A percentile compares a stretch with the other conserved stretches of the same genome.
Conservation (phyloP, 1,140 invertebrate species). For the Homarus americanus region DNA sequence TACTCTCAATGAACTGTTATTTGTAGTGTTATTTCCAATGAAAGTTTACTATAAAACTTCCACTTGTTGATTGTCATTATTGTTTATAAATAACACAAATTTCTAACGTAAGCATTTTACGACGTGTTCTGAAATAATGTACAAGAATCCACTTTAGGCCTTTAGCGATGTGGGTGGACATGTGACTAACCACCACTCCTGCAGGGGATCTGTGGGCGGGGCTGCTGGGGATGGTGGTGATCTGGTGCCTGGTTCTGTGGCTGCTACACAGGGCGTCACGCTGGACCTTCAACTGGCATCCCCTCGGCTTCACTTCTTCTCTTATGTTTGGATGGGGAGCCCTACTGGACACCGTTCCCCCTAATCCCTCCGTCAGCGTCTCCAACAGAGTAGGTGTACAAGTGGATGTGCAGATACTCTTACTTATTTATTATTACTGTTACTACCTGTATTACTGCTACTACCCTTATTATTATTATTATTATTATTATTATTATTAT, state of each 20-base stretch:
- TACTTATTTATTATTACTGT: no score
- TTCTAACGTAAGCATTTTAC: no score
- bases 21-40: no score
- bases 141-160: no score
- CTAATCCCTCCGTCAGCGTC: not conserved
- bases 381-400: not conserved
- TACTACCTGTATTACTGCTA: not conserved
- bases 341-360: not conserved
- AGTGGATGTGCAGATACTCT: no score
- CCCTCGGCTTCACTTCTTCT: not conserved
- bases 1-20: not conserved
- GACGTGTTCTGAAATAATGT: no score
- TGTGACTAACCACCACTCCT: no score
- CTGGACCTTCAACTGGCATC: not conserved
- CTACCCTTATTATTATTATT: not conserved
- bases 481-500: not conserved
- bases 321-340: slow-evolving; percentile 11
- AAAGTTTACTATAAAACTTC: not conserved
- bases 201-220: not conserved
- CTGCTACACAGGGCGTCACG: not conserved
- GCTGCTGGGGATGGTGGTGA: not conserved
- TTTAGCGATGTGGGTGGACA: no score
- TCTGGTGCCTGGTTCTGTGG: not conserved
- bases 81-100: not conserved
- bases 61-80: not conserved